These are phyloP conservation scores for Myioborus miniatus DNA, from an alignment of 2,797 vertebrate genomes.

Conservation along the genomic window DNA sequence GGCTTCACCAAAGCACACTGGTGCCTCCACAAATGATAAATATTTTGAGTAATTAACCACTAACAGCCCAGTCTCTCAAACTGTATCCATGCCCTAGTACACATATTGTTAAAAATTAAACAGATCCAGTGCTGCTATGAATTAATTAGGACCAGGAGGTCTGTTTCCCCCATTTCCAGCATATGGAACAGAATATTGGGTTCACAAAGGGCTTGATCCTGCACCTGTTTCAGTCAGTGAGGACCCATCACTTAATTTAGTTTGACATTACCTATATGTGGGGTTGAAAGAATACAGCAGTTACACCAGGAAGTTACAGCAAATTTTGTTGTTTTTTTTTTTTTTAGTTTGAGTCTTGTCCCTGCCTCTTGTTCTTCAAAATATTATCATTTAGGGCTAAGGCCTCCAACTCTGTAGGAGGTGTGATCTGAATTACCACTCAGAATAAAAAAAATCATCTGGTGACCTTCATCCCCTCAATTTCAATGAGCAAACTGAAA, in stretches of 20 bases:
- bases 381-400: background rate
- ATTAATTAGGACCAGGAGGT: background rate
- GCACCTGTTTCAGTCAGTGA: background rate
- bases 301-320: background rate
- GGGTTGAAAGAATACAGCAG: background rate
- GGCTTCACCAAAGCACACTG: background rate
- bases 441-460: background rate
- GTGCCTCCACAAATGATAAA: background rate
- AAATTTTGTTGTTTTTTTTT: background rate
- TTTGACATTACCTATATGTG: background rate
- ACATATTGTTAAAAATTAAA: background rate
- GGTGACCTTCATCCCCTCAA: conserved; percentile 39
- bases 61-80: background rate
- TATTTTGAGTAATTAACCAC: background rate
- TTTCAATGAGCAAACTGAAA: conserved; percentile 60
- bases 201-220: background rate
- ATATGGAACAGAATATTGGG: background rate
- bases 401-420: background rate
- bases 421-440: background rate
- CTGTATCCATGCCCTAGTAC: background rate
- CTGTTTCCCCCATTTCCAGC: background rate
- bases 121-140: background rate
- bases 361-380: background rate
- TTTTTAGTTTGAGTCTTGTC: background rate
- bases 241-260: background rate